Percentiles rank a stretch among this genome's conserved stretches.
phyloP scores from a whole-genome alignment of 2,113 vertebrate species.

The Coracopsis vasa region DNA sequence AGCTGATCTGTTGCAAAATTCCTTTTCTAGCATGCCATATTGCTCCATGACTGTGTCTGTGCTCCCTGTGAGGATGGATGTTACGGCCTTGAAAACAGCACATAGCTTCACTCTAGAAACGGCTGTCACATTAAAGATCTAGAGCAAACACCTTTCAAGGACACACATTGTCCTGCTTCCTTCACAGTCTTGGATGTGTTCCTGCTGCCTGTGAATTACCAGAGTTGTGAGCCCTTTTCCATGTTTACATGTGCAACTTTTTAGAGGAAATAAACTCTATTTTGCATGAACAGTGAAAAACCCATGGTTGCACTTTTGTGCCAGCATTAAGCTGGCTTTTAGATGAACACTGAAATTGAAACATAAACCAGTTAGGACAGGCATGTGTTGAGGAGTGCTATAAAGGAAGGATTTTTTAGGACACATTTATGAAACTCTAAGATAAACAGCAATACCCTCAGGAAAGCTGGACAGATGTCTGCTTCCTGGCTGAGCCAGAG shows the following conservation, averaged over 20 bases:
- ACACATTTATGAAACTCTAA: background rate
- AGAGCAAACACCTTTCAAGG: background rate
- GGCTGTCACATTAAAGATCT: background rate
- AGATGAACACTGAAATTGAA: background rate
- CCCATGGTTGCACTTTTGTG: background rate
- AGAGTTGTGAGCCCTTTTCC: background rate
- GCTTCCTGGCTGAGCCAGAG: background rate
- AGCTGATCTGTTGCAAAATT: background rate
- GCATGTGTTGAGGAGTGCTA: background rate
- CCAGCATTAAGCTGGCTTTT: background rate
- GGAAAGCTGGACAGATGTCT: background rate
- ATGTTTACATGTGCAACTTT: background rate
- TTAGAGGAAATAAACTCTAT: background rate
- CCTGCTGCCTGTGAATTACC: background rate
- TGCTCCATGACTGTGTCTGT: background rate
- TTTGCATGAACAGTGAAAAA: background rate
- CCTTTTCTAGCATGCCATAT: background rate
- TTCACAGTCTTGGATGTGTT: background rate
- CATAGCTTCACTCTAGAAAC: background rate
- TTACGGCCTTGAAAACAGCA: background rate
- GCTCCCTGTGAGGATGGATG: background rate
- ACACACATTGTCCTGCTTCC: fast-evolving
- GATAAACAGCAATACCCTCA: background rate
- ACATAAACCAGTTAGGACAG: background rate
- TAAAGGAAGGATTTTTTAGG: background rate